Percentiles rank a stretch among this genome's conserved stretches.
Conservation (phyloP, 2,888 invertebrate species). For the Meganola albula region DNA sequence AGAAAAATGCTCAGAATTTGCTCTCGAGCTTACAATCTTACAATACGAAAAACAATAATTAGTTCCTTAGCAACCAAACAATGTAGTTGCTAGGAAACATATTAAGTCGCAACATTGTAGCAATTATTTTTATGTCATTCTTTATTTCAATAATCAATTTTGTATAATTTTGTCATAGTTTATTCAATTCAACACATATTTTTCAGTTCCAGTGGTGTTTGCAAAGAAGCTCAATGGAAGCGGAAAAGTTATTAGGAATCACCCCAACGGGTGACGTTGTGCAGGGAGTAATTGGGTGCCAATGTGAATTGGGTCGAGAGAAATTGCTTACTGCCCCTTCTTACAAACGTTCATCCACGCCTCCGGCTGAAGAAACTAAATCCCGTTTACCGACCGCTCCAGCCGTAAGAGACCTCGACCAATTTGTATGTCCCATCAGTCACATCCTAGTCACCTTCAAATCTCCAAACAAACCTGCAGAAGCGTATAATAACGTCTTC, state of each 20-base stretch:
- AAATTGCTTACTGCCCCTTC: conserved; percentile 66
- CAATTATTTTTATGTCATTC: too few relatives aligned
- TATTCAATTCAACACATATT: too few relatives aligned
- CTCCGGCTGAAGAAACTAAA: conserved; percentile 40
- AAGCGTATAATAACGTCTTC: conserved; percentile 65
- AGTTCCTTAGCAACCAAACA: too few relatives aligned
- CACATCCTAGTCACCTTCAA: conserved; percentile 62
- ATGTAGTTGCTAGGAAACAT: too few relatives aligned
- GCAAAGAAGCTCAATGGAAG: too few relatives aligned
- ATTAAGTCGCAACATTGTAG: too few relatives aligned
- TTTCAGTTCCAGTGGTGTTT: too few relatives aligned
- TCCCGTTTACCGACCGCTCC: conserved; percentile 58
- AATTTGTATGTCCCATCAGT: conserved; percentile 59
- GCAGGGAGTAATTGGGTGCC: conserved; percentile 51
- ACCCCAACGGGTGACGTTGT: conserved; percentile 40
- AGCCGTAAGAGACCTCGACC: conserved; percentile 49
- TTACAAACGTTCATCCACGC: conserved; percentile 38
- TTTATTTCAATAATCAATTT: too few relatives aligned
- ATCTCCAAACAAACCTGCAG: conserved; percentile 55
- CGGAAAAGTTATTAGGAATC: conserved; percentile 40
- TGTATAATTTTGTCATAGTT: too few relatives aligned
- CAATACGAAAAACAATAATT: too few relatives aligned
- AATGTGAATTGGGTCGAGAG: conserved; percentile 67
- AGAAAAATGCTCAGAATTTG: too few relatives aligned
- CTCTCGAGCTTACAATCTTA: too few relatives aligned